phyloP scores from a whole-genome alignment of 2,888 invertebrate genomes.

The Cryptus viduatorius region DNA sequence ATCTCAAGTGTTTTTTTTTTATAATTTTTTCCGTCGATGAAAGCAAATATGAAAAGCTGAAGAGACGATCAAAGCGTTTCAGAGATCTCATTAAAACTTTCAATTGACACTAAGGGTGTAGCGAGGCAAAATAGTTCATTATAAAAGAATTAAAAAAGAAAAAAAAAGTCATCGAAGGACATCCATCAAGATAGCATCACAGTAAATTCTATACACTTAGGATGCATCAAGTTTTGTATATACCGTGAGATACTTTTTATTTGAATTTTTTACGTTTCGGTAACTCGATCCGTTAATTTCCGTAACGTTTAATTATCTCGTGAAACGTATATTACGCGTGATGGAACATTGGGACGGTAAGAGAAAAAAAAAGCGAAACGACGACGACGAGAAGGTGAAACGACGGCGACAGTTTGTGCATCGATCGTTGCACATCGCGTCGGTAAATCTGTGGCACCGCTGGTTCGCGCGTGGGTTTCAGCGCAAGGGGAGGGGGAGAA shows the following conservation, averaged over 20 bases:
- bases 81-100: not conserved
- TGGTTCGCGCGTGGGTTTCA: not conserved
- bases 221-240: not conserved
- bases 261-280: not conserved
- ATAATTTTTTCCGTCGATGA: no score
- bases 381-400: not conserved
- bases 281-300: not conserved
- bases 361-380: no score
- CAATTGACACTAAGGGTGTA: not conserved
- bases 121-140: not conserved
- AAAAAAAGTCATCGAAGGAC: no score
- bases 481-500: not conserved
- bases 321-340: not conserved
- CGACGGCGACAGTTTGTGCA: constrained; percentile 8
- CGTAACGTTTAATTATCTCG: not conserved
- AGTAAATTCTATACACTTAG: not conserved
- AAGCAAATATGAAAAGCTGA: not conserved
- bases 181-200: not conserved
- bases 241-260: not conserved
- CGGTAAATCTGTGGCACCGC: constrained; percentile 19
- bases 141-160: not conserved
- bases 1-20: not conserved
- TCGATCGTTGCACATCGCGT: constrained; percentile 27
- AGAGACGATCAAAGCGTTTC: not conserved
- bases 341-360: no score